A percentile compares a stretch with the other conserved stretches of the same genome.
phyloP scores from a whole-genome alignment of 2,113 vertebrate species.

The Brevimyrus niger region DNA sequence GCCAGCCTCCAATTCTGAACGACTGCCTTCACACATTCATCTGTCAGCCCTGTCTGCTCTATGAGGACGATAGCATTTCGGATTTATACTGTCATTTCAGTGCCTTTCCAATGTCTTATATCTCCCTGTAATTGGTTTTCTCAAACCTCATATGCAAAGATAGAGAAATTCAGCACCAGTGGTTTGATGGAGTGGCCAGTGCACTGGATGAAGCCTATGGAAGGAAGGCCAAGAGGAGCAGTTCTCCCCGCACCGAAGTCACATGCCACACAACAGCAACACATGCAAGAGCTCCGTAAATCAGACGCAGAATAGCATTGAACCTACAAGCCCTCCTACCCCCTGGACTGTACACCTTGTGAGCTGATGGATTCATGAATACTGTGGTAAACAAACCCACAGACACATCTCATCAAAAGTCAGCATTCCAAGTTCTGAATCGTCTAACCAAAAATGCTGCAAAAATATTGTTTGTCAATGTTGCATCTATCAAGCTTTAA shows the following conservation, averaged over 20 bases:
- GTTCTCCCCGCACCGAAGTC: neutral
- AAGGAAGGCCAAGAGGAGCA: neutral
- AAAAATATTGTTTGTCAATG: neutral
- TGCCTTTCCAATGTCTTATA: neutral
- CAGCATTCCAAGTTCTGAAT: neutral
- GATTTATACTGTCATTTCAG: neutral
- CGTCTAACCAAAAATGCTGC: neutral
- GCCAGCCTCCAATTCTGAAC: neutral
- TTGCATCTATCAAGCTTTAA: neutral
- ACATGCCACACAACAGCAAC: neutral
- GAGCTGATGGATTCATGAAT: neutral
- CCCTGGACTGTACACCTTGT: neutral
- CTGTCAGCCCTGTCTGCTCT: neutral
- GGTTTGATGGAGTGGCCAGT: neutral
- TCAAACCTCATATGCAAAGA: neutral
- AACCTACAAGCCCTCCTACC: neutral
- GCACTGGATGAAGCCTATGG: neutral
- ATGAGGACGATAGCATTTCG: neutral
- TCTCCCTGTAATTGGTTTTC: slow-evolving; percentile 1
- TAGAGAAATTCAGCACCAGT: neutral
- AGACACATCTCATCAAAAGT: neutral
- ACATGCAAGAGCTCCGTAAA: neutral
- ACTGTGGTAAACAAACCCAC: neutral
- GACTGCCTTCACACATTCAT: neutral
- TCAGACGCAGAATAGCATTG: neutral